Conservation (phyloP, 2,888 invertebrate genomes). For the Heterodera filipjevi region DNA sequence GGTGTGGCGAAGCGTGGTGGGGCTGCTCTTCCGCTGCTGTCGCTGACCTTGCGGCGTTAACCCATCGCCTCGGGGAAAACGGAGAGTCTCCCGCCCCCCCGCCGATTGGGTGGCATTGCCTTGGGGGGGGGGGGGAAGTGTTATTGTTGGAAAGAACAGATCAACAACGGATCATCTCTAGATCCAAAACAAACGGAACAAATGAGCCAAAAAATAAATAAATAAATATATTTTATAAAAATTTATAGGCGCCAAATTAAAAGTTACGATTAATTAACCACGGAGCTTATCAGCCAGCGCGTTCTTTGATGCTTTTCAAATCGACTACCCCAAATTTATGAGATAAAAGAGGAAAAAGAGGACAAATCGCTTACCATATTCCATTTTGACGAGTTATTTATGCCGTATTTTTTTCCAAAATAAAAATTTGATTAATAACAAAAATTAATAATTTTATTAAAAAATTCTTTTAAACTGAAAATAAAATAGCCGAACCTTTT, state of each 20-base stretch:
- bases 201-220: too few relatives aligned
- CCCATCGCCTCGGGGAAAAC: background rate
- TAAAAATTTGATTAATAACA: background rate
- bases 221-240: background rate
- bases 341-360: background rate
- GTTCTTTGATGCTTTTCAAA: background rate
- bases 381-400: background rate
- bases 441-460: background rate
- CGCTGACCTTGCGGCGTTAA: background rate
- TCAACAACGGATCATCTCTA: background rate
- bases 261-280: background rate
- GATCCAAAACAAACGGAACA: background rate
- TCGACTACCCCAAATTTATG: background rate
- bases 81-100: background rate
- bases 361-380: background rate
- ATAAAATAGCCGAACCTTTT: too few relatives aligned
- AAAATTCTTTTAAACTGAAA: too few relatives aligned
- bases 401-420: background rate
- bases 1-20: background rate
- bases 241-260: background rate
- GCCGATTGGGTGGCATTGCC: background rate
- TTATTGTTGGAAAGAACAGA: too few relatives aligned
- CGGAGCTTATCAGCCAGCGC: background rate
- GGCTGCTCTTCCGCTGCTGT: background rate
- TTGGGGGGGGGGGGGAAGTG: constrained; percentile 39